Conservation (phyloP, 2,888 invertebrate species). For the Amiota communis region DNA sequence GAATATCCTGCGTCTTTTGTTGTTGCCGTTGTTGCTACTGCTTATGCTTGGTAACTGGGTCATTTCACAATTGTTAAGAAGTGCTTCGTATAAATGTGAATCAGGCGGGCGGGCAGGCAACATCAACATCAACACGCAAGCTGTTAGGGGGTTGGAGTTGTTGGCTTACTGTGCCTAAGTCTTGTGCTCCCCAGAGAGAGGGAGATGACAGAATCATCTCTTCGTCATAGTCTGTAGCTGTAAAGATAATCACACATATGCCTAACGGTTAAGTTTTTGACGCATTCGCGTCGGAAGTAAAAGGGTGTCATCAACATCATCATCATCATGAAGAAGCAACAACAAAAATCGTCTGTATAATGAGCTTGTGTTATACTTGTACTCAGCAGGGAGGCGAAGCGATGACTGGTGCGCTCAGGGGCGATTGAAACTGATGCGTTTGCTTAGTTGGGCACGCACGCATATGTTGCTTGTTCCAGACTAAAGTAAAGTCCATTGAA, state of each 20-base stretch:
- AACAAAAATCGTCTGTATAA: constrained; percentile 40
- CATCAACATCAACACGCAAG: background rate
- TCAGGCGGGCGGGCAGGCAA: constrained; percentile 35
- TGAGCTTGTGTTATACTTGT: constrained; percentile 49
- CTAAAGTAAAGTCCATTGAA: too few relatives aligned
- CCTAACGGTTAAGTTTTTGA: constrained; percentile 65
- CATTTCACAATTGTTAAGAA: constrained; percentile 62
- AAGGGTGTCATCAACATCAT: constrained; percentile 49
- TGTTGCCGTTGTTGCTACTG: constrained; percentile 35
- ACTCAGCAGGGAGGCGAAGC: too few relatives aligned
- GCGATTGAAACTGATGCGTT: too few relatives aligned
- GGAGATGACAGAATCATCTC: constrained; percentile 26
- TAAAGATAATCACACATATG: constrained; percentile 64
- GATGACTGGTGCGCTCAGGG: too few relatives aligned
- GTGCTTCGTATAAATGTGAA: constrained; percentile 41
- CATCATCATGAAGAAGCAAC: constrained; percentile 36
- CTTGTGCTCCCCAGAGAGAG: constrained; percentile 44
- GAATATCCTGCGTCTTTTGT: constrained; percentile 57
- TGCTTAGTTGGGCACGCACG: too few relatives aligned
- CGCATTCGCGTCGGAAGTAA: constrained; percentile 51
- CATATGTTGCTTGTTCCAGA: too few relatives aligned
- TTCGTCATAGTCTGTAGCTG: background rate
- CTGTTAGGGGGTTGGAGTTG: constrained; percentile 11
- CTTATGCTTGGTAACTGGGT: constrained; percentile 63
- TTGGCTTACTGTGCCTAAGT: constrained; percentile 24